Conservation (phyloP, 2,113 vertebrate species). For the Oryzias curvinotus region DNA sequence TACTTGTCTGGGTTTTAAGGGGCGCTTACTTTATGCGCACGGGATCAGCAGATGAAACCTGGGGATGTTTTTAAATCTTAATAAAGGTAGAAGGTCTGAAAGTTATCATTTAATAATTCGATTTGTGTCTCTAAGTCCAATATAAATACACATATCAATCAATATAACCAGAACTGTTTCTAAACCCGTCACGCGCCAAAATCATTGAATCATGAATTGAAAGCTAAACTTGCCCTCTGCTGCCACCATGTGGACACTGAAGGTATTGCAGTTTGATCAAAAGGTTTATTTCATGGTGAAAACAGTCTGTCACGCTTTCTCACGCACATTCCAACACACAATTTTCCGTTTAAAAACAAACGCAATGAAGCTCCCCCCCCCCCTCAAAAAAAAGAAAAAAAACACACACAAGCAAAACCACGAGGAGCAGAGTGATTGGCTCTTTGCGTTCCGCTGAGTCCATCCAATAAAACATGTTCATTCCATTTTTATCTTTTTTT, state of each 20-base stretch:
- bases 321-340: conserved; percentile 3
- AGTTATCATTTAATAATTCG: no score
- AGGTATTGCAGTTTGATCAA: conserved; percentile 46
- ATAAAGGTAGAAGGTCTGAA: no score
- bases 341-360: conserved; percentile 68
- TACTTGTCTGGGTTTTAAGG: background rate
- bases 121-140: no score
- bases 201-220: no score
- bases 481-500: conserved; percentile 16
- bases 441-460: no score
- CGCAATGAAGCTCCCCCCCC: conserved; percentile 44
- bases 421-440: conserved; percentile 58
- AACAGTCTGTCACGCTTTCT: conserved; percentile 41
- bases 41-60: no score
- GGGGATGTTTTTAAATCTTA: no score
- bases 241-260: conserved; percentile 39
- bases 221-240: conserved; percentile 14
- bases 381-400: conserved; percentile 23
- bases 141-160: no score
- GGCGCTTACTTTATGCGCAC: background rate
- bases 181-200: no score
- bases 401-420: conserved; percentile 50
- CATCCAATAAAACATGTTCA: no score
- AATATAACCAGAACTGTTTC: no score
- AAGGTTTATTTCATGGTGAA: conserved; percentile 65